Conservation (phyloP, 2,113 vertebrate genomes). For the Tonatia bakeri region DNA sequence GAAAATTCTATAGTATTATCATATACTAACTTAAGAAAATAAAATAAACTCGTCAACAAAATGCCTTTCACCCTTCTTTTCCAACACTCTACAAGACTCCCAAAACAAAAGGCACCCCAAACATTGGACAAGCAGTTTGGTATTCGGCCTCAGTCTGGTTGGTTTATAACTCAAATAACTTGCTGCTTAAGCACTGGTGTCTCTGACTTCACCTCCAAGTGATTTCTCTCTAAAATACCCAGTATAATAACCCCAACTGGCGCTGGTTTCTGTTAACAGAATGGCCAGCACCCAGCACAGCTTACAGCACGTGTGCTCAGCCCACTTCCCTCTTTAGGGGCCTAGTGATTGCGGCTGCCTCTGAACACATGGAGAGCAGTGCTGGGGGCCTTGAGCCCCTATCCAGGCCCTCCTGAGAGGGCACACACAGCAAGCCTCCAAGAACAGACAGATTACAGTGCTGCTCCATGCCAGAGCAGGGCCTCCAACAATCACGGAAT, state of each 20-base stretch:
- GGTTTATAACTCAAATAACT: neutral
- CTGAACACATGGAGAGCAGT: slow-evolving; percentile 69
- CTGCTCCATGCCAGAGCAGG: slow-evolving; percentile 76
- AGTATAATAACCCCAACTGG: neutral
- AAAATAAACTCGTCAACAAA: neutral
- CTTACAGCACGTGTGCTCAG: neutral
- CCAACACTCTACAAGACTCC: neutral
- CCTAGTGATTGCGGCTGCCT: slow-evolving; percentile 60
- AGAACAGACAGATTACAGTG: slow-evolving; percentile 82
- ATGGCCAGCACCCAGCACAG: slow-evolving; percentile 28
- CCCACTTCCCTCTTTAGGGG: slow-evolving; percentile 64
- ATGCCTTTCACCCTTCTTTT: neutral
- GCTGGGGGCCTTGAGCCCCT: slow-evolving; percentile 73
- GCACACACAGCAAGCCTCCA: slow-evolving; percentile 76
- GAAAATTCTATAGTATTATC: neutral
- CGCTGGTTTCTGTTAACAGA: slow-evolving; percentile 47
- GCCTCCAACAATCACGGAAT: slow-evolving; percentile 83
- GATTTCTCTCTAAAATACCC: neutral
- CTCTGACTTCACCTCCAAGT: neutral
- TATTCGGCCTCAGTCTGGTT: neutral
- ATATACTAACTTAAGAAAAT: neutral
- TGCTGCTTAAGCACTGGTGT: neutral
- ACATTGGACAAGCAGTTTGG: fast-evolving
- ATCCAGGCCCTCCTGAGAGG: slow-evolving; percentile 80
- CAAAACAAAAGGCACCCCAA: neutral